Evolutionary conservation across 2,797 vertebrate genomes (phyloP).

Genomic region (Pipistrellus kuhlii): DNA sequence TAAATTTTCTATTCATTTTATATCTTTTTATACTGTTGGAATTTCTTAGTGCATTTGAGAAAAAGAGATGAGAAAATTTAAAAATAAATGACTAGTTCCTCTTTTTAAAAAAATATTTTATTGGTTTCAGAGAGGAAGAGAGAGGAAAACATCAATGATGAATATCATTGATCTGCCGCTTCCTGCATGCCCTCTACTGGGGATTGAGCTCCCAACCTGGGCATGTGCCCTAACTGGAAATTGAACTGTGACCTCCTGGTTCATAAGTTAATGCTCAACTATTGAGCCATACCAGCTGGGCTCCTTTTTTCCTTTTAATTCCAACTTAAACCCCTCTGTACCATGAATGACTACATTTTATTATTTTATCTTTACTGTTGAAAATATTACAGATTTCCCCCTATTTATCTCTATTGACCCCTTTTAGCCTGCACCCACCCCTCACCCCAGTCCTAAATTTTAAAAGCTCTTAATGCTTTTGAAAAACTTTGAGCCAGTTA

Average conservation of each 20-base stretch:
- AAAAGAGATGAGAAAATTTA: neutral
- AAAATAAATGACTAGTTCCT: constrained; percentile 10
- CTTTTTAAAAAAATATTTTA: neutral
- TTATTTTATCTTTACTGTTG: neutral
- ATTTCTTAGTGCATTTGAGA: neutral
- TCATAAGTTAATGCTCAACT: too few relatives aligned
- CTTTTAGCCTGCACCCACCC: too few relatives aligned
- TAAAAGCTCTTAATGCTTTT: constrained; percentile 11
- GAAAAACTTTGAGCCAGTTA: neutral
- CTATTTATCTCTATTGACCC: too few relatives aligned
- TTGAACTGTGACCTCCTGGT: too few relatives aligned
- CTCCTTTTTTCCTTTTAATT: constrained; percentile 21
- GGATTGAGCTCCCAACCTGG: too few relatives aligned
- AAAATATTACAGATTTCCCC: too few relatives aligned
- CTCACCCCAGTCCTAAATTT: neutral
- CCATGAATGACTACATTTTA: neutral
- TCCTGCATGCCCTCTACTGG: too few relatives aligned
- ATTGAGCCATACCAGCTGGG: too few relatives aligned
- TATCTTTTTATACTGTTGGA: neutral
- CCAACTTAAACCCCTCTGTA: neutral
- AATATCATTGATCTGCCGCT: too few relatives aligned
- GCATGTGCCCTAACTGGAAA: too few relatives aligned
- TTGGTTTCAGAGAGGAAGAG: too few relatives aligned
- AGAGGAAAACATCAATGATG: too few relatives aligned
- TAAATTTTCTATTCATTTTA: constrained; percentile 26